A percentile compares a stretch with the other conserved stretches of the same genome.
phyloP scores from a whole-genome alignment of 23 tunicate species.

The Halocynthia roretzi region DNA sequence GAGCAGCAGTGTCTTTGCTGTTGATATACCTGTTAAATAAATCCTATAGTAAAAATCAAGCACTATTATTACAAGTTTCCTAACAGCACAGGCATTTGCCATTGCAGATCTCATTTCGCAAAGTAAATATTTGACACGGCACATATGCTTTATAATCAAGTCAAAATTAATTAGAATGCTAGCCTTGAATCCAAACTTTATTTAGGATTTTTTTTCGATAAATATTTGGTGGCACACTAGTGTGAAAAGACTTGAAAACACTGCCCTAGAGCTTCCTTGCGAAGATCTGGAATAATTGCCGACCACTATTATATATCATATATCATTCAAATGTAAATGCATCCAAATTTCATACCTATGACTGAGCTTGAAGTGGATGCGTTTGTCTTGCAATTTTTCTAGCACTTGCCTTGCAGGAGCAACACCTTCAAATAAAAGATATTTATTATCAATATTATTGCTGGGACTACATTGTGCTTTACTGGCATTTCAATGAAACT shows the following conservation, averaged over 20 bases:
- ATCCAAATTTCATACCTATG: slow-evolving; percentile 45
- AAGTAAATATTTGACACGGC: no score
- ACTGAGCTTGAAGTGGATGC: slow-evolving; percentile 19
- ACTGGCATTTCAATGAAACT: no score
- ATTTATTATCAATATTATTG: background rate
- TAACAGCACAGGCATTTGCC: no score
- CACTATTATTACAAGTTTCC: no score
- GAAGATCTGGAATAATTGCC: no score
- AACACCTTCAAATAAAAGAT: slow-evolving; percentile 26
- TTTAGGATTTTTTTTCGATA: background rate
- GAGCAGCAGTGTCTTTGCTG: slow-evolving; percentile 46
- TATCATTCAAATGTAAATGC: background rate
- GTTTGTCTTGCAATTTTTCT: slow-evolving; percentile 30
- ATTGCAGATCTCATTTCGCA: no score
- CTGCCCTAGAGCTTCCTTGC: no score
- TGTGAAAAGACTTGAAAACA: no score
- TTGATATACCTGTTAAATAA: slow-evolving; percentile 32
- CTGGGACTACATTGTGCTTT: no score
- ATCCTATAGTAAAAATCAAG: background rate
- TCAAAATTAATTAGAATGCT: background rate
- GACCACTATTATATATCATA: background rate
- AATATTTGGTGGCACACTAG: background rate
- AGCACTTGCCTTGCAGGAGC: slow-evolving; percentile 41
- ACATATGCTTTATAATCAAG: background rate
- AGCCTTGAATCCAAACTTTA: background rate